Conservation (phyloP, 1,140 invertebrate species). For the Monochamus saltuarius region DNA sequence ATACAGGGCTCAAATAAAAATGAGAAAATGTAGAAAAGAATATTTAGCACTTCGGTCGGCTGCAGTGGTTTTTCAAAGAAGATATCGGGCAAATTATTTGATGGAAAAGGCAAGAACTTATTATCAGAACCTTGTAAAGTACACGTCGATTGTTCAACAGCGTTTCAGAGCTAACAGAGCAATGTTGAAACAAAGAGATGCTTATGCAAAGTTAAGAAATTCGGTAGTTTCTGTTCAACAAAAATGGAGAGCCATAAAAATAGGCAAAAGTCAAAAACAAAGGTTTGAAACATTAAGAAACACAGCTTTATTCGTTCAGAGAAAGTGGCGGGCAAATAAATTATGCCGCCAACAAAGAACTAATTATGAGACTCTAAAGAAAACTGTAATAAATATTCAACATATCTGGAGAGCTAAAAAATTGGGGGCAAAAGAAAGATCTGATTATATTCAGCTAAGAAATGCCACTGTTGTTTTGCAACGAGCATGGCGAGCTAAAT, state of each 20-base stretch:
- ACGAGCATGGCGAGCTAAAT: constrained; percentile 37
- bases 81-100: constrained; percentile 39
- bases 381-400: constrained; percentile 11
- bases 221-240: constrained; percentile 39
- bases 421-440: constrained; percentile 25
- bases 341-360: neutral
- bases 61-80: constrained; percentile 41
- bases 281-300: constrained; percentile 45
- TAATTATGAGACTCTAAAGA: neutral
- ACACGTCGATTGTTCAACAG: constrained; percentile 51
- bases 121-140: constrained; percentile 34
- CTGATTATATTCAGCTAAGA: constrained; percentile 43
- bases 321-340: constrained; percentile 48
- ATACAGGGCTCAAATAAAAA: constrained; percentile 46
- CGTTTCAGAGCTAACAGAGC: constrained; percentile 50
- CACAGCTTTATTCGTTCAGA: constrained; percentile 51
- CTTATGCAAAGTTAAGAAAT: constrained; percentile 48
- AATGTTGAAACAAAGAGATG: constrained; percentile 47
- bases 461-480: constrained; percentile 40
- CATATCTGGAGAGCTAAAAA: constrained; percentile 11
- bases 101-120: constrained; percentile 36
- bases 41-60: constrained; percentile 35
- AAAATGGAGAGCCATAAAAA: constrained; percentile 37
- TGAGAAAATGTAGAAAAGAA: constrained; percentile 38
- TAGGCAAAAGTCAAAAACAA: constrained; percentile 35